phyloP scores from a whole-genome alignment of 1,140 invertebrate species.

The Araneus ventricosus region DNA sequence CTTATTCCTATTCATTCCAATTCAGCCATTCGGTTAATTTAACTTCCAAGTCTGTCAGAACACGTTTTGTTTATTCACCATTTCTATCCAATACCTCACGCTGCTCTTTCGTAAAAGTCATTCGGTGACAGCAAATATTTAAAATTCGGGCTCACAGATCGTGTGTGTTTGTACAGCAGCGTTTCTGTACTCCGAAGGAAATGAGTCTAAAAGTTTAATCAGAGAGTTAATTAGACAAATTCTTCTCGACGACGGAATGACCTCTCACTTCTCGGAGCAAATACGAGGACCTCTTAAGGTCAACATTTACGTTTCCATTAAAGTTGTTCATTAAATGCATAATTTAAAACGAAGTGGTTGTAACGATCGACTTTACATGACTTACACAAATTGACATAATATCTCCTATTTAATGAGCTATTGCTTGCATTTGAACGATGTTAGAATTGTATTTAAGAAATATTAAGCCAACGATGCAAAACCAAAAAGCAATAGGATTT shows the following conservation, averaged over 20 bases:
- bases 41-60: no score
- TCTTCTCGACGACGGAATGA: neutral
- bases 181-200: neutral
- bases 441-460: no score
- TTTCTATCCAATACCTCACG: neutral
- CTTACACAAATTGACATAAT: neutral
- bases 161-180: neutral
- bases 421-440: no score
- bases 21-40: no score
- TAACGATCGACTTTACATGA: neutral
- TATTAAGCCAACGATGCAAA: no score
- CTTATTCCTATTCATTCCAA: no score
- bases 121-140: neutral
- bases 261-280: neutral
- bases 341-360: neutral
- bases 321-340: constrained; percentile 22
- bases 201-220: constrained; percentile 17
- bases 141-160: neutral
- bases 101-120: neutral
- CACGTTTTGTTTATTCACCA: neutral
- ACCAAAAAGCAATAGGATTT: no score
- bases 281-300: neutral
- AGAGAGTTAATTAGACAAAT: neutral
- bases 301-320: constrained; percentile 10
- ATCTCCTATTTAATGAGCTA: no score